Evolutionary conservation across 2,888 invertebrate genomes (phyloP), one percentile per base, ranked within the genome.

Genomic region (Nezara viridula): DNA sequence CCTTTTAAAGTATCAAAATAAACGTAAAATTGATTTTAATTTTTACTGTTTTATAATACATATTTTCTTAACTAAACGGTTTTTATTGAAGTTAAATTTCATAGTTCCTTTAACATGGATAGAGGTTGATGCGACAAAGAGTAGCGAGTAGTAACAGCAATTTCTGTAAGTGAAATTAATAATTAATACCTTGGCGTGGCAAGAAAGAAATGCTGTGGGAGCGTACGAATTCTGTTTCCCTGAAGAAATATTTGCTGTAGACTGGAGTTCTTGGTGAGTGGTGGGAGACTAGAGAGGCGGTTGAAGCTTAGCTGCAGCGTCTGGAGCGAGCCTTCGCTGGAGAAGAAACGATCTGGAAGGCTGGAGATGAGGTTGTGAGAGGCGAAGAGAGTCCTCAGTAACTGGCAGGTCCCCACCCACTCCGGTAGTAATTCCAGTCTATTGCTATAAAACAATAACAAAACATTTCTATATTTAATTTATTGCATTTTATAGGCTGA

Each of bases 221-320:
- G 93, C 6, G 94, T 94, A 89, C 96, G 95, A 91, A 97, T 94
- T 91, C 95, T 95, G 92, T 97, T 97, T 92, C 96, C 96, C 92
- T 97, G 97, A 86, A 97, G 93, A 87, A 96, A 95, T 16, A 97
- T 92, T 90, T 93, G 93, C 89, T 93, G 93, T 92, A 96, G 92
- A 0, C 96, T 96, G 86, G 96, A 93, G 90, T 94, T 92, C 85
- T 94, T 92, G 90, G 96, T 95, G 92, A 96, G 95, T 52, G 95
- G 95, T n/a, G 96, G 96, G 73, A 97, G 94, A 86, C 94, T 94
- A 90, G 95, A 95, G 90, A 97, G 94, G 92, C 95, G 95, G 92
- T 97, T 97, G 93, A 96, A 96, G 32, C 96, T 96, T 85, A 97
- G 93, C 92, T 96, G 96, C 40, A 97, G 93, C 55, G 95, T 96